Conservation (phyloP, 2,888 invertebrate genomes). For the Campopleginae sp. region DNA sequence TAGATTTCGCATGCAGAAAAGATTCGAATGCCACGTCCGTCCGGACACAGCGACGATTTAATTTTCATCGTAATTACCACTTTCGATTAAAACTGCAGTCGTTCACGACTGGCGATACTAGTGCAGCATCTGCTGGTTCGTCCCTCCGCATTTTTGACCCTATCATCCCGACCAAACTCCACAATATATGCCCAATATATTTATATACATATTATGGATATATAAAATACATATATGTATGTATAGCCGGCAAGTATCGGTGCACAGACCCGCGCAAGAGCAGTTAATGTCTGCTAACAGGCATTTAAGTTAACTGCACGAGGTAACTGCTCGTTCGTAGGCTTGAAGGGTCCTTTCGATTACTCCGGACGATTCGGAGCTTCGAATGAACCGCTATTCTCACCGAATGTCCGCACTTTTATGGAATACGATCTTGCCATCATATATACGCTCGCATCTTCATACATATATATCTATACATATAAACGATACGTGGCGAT, state of each 20-base stretch:
- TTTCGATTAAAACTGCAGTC: conserved; percentile 83
- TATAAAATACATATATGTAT: conserved; percentile 15
- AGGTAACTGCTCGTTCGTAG: conserved; percentile 83
- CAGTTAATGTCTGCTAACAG: conserved; percentile 84
- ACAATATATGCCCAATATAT: not conserved
- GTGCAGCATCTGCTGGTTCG: conserved; percentile 3
- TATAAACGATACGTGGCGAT: too few relatives aligned
- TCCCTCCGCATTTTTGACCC: not conserved
- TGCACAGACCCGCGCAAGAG: conserved; percentile 52
- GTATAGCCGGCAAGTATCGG: conserved; percentile 14
- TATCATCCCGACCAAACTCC: not conserved
- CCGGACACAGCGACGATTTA: conserved; percentile 76
- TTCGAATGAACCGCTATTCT: conserved; percentile 49
- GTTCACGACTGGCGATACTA: conserved; percentile 73
- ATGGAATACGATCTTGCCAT: conserved; percentile 76
- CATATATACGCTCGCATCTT: not conserved
- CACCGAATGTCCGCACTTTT: conserved; percentile 77
- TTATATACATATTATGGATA: not conserved
- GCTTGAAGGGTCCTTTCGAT: conserved; percentile 83
- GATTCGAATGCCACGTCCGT: conserved; percentile 19
- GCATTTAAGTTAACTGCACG: conserved; percentile 83
- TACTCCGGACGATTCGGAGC: conserved; percentile 73
- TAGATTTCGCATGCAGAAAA: conserved; percentile 18
- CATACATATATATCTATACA: not conserved
- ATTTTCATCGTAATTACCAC: conserved; percentile 83